Evolutionary conservation across 2,113 vertebrate genomes (phyloP).

Genomic region (Ceratotherium simum): DNA sequence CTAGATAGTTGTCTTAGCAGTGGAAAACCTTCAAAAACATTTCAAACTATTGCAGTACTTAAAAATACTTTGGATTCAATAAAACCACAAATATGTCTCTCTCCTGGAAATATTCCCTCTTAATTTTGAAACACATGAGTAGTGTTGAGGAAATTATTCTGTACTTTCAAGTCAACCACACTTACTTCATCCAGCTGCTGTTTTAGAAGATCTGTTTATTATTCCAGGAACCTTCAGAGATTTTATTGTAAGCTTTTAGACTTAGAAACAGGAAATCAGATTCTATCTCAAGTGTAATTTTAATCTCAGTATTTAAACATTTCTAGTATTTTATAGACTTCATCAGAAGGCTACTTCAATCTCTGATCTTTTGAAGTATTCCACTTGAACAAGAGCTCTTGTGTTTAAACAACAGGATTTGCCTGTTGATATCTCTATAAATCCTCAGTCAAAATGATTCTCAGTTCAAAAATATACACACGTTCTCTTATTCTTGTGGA

Average conservation of each 20-base stretch:
- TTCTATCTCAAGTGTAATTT: slow-evolving; percentile 65
- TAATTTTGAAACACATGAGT: slow-evolving; percentile 67
- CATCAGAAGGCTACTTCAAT: slow-evolving; percentile 6
- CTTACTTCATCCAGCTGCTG: slow-evolving; percentile 64
- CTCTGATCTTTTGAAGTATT: slow-evolving; percentile 51
- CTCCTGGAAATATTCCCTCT: slow-evolving; percentile 65
- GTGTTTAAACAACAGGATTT: slow-evolving; percentile 45
- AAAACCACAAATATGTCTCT: slow-evolving; percentile 46
- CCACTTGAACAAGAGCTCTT: slow-evolving; percentile 22
- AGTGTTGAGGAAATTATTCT: slow-evolving; percentile 62
- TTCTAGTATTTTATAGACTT: slow-evolving; percentile 57
- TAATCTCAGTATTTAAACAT: slow-evolving; percentile 64
- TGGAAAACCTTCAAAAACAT: slow-evolving; percentile 29
- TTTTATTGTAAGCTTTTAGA: slow-evolving; percentile 54
- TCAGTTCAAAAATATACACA: neutral
- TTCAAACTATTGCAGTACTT: slow-evolving; percentile 39
- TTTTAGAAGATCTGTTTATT: slow-evolving; percentile 53
- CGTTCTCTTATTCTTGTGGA: neutral
- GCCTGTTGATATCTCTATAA: neutral
- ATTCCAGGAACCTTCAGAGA: slow-evolving; percentile 54
- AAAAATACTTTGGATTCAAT: slow-evolving; percentile 63
- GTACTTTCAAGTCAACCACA: slow-evolving; percentile 58
- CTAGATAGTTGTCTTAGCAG: slow-evolving; percentile 7
- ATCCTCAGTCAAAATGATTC: slow-evolving; percentile 19
- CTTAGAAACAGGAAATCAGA: slow-evolving; percentile 71